Evolutionary conservation across 2,888 invertebrate species (phyloP), one percentile per base, ranked within the genome.

Genomic region (Norana najaformis): DNA sequence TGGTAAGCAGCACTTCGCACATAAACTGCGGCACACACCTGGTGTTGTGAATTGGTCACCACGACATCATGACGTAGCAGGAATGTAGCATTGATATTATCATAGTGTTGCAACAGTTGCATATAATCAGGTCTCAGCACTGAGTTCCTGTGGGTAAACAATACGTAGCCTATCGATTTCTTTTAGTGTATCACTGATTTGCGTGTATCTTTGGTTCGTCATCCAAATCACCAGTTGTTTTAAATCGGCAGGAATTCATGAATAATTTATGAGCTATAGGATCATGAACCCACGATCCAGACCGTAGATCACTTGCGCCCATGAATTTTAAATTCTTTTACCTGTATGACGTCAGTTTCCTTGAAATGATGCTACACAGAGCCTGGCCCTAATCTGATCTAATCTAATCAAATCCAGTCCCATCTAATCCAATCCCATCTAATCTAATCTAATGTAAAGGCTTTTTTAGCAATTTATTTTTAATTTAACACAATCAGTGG

Each of bases 181-280:
- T 11, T 69, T 69, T 69, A 69, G 69, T n/a, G n/a, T 69, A n/a
- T 6, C 30, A 69, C n/a, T n/a, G 69, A n/a, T 69, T n/a, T 69
- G 11, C n/a, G 30, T 69, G 69, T 3, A 8, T n/a, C 30, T 69
- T 5, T 8, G 69, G n/a, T 69, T 69, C n/a, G 69, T 69, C 69
- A n/a, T 69, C n/a, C 69, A 69, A 69, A 69, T 69, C 69, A 69
- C n/a, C 30, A 69, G 16, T n/a, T n/a, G n/a, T n/a, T 69, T 69
- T 69, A 69, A 8, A 30, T 69, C 11, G 30, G n/a, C 69, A n/a
- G n/a, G 69, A 69, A 69, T 30, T 69, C 69, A n/a, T 69, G n/a
- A 69, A 69, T 69, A 69, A 69, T 69, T 69, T n/a, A 69, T 69
- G 69, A 69, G 69, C 69, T 69, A n/a, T 30, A 69, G 69, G n/a